phyloP scores from a whole-genome alignment of 2,797 vertebrate species.

The Epinephelus awoara region DNA sequence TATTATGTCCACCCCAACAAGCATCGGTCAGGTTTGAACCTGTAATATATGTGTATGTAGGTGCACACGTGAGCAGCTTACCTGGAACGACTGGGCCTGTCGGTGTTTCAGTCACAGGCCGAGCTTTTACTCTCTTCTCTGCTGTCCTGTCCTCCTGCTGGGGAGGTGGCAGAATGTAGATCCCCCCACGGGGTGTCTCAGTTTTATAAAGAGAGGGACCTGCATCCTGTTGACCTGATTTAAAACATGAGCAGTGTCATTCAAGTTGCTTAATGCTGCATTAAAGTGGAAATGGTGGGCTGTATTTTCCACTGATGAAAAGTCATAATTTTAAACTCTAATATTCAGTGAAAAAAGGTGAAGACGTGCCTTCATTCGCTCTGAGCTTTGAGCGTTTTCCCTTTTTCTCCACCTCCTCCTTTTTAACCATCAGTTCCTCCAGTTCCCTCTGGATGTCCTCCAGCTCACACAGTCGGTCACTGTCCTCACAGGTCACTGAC shows the following conservation, averaged over 20 bases:
- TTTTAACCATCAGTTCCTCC: constrained; percentile 55
- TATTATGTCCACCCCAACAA: too few relatives aligned
- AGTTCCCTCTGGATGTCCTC: constrained; percentile 69
- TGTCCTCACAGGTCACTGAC: constrained; percentile 29
- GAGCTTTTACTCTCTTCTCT: accelerated
- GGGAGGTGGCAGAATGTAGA: constrained; percentile 59
- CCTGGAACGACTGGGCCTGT: constrained; percentile 4
- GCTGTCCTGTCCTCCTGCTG: accelerated
- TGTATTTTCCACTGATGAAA: too few relatives aligned
- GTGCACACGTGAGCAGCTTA: not conserved
- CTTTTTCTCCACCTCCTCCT: constrained; percentile 35
- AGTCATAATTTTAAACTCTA: not conserved
- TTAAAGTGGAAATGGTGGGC: too few relatives aligned
- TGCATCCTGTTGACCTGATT: constrained; percentile 9
- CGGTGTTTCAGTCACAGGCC: accelerated
- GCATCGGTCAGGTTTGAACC: too few relatives aligned
- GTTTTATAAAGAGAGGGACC: not conserved
- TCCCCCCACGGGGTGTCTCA: constrained; percentile 21
- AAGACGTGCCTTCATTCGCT: not conserved
- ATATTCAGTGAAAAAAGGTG: too few relatives aligned
- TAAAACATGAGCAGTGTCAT: not conserved
- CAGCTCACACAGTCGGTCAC: constrained; percentile 61
- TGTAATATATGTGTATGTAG: too few relatives aligned
- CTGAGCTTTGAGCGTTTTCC: not conserved
- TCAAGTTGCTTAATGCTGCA: too few relatives aligned